Base-by-base conservation (phyloP, 1,140 invertebrate species). In the Diachasma alloeum region DNA sequence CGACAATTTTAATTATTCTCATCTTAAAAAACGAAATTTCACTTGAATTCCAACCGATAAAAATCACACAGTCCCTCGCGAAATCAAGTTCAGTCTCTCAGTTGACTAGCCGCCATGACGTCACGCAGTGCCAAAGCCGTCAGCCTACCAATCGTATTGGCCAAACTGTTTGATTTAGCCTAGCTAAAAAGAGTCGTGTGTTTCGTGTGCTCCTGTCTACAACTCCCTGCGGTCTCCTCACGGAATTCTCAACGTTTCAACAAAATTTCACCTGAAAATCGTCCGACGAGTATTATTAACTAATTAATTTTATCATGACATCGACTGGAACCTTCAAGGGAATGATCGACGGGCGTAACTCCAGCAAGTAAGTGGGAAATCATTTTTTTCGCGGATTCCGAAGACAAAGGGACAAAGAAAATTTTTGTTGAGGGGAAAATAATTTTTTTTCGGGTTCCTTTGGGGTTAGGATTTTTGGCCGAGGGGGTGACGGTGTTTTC, bases 321-420 rank as follows among this genome's bases (percentile, higher is more conserved):
- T 87, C 86, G 26, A 87, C 86, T 4, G 85, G 85, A 75, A 87
- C 81, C 5, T 87, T 83, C 76, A 75, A 85, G 59, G 86, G 86
- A 42, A 74, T 87, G 11, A 46, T 26, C 0, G 79, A 72, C 4
- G 79, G 76, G 48, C 86, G 84, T 48, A 87, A 85, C 24, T 86
- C 86, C 10, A 87, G 86, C 86, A 87, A 87, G 86, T 87, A 46
- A 85, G 86, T 87, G 78, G 36, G 70, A 26, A 74, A 74, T 77
- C 44, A 53, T 75, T 66, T 73, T 72, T 46, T 53, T 72, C 24
- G 15, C 42, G 19, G 26, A 48, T 67, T 68, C 11, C 19, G 11
- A 22, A 59, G 36, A 56, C 36, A n/a, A 78, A 44, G 66, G 39
- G 36, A 63, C 36, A 10, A 13, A 42, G 4, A 6, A 6, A 17